Conservation (phyloP, 1,140 invertebrate species). For the Drosophila auraria region DNA sequence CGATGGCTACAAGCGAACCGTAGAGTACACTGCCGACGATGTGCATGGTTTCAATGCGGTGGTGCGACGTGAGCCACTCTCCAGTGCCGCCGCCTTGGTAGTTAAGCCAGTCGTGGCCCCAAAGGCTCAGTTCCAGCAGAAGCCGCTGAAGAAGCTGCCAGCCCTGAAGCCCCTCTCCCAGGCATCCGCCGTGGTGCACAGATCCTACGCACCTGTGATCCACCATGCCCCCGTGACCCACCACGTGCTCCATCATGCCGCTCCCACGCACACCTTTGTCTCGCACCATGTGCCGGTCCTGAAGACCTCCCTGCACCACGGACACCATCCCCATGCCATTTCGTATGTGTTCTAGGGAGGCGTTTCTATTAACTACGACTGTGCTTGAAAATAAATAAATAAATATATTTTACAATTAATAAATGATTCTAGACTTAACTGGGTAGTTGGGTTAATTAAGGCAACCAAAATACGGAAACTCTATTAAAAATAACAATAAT, state of each 20-base stretch:
- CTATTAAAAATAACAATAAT: neutral
- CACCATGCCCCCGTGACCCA: slow-evolving; percentile 75
- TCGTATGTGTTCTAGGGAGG: slow-evolving; percentile 65
- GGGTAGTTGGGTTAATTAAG: neutral
- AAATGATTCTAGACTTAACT: too few relatives aligned
- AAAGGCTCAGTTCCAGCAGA: slow-evolving; percentile 31
- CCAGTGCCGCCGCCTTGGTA: slow-evolving; percentile 21
- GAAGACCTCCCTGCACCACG: slow-evolving; percentile 56
- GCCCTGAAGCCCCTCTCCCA: slow-evolving; percentile 34
- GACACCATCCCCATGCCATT: slow-evolving; percentile 61
- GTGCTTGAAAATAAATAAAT: neutral
- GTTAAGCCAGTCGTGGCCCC: slow-evolving; percentile 19
- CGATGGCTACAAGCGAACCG: slow-evolving; percentile 80
- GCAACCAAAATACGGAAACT: neutral
- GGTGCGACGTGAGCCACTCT: slow-evolving; percentile 84
- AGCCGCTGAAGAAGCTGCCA: slow-evolving; percentile 29
- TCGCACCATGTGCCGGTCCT: slow-evolving; percentile 66
- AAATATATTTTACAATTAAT: too few relatives aligned
- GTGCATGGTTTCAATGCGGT: slow-evolving; percentile 84
- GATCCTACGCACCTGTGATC: slow-evolving; percentile 59
- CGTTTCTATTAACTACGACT: neutral
- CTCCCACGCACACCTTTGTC: slow-evolving; percentile 53
- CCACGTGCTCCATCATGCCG: slow-evolving; percentile 63
- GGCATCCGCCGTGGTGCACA: slow-evolving; percentile 46
- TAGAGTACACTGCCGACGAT: slow-evolving; percentile 83